A percentile compares a stretch with the other conserved stretches of the same genome.
Evolutionary conservation across 2,888 invertebrate species (phyloP).

Genomic region (Zaprionus bogoriensis): DNA sequence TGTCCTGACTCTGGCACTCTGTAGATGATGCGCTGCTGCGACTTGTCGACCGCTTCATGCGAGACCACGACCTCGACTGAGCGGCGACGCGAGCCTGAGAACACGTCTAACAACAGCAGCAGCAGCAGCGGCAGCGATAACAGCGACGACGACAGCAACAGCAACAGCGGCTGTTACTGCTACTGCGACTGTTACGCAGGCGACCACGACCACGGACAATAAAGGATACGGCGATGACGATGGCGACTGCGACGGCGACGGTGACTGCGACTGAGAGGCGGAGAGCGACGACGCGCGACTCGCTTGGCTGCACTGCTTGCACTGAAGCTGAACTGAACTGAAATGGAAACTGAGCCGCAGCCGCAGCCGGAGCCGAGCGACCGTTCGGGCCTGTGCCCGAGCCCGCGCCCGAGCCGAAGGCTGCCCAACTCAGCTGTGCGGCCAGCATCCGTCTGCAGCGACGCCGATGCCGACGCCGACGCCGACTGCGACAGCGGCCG

Average conservation of each 20-base stretch:
- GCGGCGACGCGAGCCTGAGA: conserved; percentile 37
- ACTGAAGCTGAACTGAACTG: conserved; percentile 39
- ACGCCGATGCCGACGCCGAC: not conserved
- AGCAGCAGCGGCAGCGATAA: conserved; percentile 19
- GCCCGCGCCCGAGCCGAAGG: not conserved
- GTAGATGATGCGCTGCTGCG: conserved; percentile 29
- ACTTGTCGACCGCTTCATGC: conserved; percentile 59
- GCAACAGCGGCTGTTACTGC: conserved; percentile 40
- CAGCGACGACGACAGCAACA: conserved; percentile 11
- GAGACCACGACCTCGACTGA: conserved; percentile 67
- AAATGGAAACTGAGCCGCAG: not conserved
- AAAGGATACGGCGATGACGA: conserved; percentile 32
- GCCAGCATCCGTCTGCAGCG: conserved; percentile 34
- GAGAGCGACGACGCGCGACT: conserved; percentile 46
- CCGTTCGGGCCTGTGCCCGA: no score
- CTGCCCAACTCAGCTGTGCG: not conserved
- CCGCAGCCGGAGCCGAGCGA: not conserved
- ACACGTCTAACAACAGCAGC: conserved; percentile 9
- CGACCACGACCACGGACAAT: conserved; percentile 46
- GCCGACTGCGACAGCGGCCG: not conserved
- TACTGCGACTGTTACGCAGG: not conserved
- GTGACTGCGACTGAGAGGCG: conserved; percentile 55
- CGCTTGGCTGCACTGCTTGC: conserved; percentile 53
- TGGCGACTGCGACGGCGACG: conserved; percentile 16
- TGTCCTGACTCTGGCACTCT: not conserved